Conservation (phyloP, 2,797 vertebrate species). For the Pelochelys cantorii region DNA sequence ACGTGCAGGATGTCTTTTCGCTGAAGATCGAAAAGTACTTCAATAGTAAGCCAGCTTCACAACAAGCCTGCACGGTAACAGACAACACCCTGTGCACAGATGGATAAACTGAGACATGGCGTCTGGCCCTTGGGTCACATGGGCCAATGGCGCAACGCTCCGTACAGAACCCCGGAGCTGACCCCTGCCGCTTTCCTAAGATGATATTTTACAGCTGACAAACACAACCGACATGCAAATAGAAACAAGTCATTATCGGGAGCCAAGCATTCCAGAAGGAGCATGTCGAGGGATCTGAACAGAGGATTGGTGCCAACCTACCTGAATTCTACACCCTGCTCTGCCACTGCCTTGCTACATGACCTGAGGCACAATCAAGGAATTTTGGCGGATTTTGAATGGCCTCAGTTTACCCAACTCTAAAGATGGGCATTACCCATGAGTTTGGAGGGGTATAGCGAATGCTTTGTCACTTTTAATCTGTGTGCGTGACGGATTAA, state of each 20-base stretch:
- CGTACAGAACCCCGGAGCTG: background rate
- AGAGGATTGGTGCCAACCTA: background rate
- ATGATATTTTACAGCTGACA: background rate
- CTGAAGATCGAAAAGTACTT: background rate
- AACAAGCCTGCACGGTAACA: background rate
- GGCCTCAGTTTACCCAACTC: background rate
- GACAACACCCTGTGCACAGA: background rate
- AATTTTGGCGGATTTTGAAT: background rate
- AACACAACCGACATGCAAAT: background rate
- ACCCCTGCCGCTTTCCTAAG: background rate
- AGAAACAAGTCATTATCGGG: background rate
- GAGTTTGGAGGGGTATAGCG: background rate
- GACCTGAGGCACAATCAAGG: background rate
- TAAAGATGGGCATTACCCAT: too few species aligned
- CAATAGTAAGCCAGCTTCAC: slow-evolving; percentile 13
- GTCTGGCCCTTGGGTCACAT: background rate
- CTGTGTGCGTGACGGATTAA: background rate
- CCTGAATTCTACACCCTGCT: background rate
- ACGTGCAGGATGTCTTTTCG: background rate
- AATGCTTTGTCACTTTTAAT: background rate
- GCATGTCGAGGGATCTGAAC: background rate
- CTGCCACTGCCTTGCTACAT: background rate
- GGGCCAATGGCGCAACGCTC: background rate
- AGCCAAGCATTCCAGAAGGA: background rate
- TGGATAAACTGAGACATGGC: background rate